Conservation (phyloP, 2,888 invertebrate species). For the Parnassius orleans region DNA sequence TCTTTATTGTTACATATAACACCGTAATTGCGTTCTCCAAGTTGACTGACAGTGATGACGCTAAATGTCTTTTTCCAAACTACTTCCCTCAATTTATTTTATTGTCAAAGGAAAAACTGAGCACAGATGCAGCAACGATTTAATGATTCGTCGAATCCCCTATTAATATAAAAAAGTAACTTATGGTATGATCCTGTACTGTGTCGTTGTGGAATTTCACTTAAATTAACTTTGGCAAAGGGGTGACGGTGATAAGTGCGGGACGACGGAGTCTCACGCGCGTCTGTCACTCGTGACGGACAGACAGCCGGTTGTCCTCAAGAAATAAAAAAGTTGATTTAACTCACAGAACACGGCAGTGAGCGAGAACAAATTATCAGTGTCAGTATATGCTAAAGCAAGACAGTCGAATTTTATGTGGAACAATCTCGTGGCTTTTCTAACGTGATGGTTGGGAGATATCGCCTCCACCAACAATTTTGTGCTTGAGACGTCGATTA, state of each 20-base stretch:
- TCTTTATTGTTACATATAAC: constrained; percentile 37
- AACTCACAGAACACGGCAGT: constrained; percentile 43
- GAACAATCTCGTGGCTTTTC: constrained; percentile 46
- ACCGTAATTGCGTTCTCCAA: constrained; percentile 48
- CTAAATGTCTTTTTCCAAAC: constrained; percentile 49
- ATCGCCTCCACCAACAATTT: constrained; percentile 51
- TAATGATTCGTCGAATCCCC: constrained; percentile 43
- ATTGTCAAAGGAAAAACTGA: constrained; percentile 44
- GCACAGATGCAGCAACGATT: constrained; percentile 44
- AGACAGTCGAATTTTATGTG: constrained; percentile 43
- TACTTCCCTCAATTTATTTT: constrained; percentile 54
- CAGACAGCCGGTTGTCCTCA: constrained; percentile 54
- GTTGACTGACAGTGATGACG: constrained; percentile 45
- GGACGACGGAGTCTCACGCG: constrained; percentile 47
- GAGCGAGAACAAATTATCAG: constrained; percentile 39
- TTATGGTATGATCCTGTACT: constrained; percentile 47
- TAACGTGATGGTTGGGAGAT: constrained; percentile 49
- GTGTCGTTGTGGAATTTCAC: constrained; percentile 53
- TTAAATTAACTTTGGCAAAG: constrained; percentile 59
- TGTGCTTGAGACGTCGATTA: constrained; percentile 68
- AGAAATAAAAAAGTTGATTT: constrained; percentile 43
- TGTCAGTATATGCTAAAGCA: constrained; percentile 34
- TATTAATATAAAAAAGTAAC: constrained; percentile 18
- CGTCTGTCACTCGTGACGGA: constrained; percentile 55
- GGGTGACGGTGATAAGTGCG: constrained; percentile 59